These are phyloP conservation scores for Panthera tigris DNA, from an alignment of 2,113 vertebrate species.

Conservation along the genomic window DNA sequence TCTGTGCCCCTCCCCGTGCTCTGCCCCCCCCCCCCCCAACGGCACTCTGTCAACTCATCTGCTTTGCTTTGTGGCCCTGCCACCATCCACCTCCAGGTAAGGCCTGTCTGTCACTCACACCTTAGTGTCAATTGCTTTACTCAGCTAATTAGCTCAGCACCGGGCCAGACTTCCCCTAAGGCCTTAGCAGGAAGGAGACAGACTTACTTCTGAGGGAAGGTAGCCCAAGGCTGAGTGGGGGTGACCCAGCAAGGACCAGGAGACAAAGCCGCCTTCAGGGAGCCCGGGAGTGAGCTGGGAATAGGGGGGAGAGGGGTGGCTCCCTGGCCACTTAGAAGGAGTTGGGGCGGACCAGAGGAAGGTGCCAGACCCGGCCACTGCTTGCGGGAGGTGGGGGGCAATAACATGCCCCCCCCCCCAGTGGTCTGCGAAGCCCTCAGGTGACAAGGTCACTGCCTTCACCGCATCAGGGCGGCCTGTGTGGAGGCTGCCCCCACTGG, in stretches of 20 bases:
- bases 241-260: too few species aligned
- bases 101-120: neutral
- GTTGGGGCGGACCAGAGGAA: neutral
- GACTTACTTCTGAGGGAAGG: neutral
- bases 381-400: neutral
- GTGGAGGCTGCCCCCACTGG: too few species aligned
- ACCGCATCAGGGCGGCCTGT: neutral
- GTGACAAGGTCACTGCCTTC: neutral
- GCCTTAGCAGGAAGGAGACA: slow-evolving; percentile 18
- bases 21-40: neutral
- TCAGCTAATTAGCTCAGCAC: slow-evolving; percentile 37
- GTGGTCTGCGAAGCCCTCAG: neutral
- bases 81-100: neutral
- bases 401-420: too few species aligned
- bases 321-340: rapidly evolving
- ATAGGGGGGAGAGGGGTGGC: neutral
- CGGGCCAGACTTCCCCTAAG: neutral
- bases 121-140: neutral
- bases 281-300: neutral
- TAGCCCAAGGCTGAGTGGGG: neutral
- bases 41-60: neutral
- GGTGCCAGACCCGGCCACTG: neutral
- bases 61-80: neutral
- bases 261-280: neutral
- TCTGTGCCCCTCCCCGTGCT: rapidly evolving